Evolutionary conservation across 2,797 vertebrate genomes (phyloP).

Genomic region (Acipenser transmontanus): DNA sequence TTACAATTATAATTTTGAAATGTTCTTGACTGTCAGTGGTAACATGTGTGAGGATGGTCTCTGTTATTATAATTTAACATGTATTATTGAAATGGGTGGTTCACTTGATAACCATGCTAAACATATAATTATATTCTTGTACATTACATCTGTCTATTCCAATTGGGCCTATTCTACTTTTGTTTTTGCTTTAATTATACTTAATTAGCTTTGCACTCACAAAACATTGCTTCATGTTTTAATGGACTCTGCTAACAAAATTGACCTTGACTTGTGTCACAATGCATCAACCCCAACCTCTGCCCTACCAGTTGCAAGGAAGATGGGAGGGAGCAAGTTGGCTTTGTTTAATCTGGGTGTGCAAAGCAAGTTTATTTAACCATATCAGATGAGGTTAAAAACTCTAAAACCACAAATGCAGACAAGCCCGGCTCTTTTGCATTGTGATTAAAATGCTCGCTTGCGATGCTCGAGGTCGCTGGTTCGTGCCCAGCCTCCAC

Average conservation of each 20-base stretch:
- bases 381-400: too few species aligned
- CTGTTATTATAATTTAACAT: constrained; percentile 27
- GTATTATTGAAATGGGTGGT: constrained; percentile 25
- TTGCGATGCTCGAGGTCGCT: too few species aligned
- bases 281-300: not conserved
- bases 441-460: too few species aligned
- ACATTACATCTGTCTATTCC: constrained; percentile 30
- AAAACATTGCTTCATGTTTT: constrained; percentile 27
- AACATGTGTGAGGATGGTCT: constrained; percentile 15
- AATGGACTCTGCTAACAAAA: constrained; percentile 29
- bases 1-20: not conserved
- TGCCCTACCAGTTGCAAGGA: too few species aligned
- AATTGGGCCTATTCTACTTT: constrained; percentile 35
- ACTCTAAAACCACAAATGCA: too few species aligned
- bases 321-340: too few species aligned
- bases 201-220: constrained; percentile 37
- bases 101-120: constrained; percentile 26
- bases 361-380: too few species aligned
- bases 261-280: constrained; percentile 24
- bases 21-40: too few species aligned
- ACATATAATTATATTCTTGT: constrained; percentile 34
- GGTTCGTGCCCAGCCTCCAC: too few species aligned
- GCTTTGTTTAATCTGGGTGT: too few species aligned
- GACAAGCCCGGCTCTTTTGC: too few species aligned
- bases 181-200: constrained; percentile 13